phyloP scores from a whole-genome alignment of 2,797 vertebrate species.

The Ctenopoma multispine region DNA sequence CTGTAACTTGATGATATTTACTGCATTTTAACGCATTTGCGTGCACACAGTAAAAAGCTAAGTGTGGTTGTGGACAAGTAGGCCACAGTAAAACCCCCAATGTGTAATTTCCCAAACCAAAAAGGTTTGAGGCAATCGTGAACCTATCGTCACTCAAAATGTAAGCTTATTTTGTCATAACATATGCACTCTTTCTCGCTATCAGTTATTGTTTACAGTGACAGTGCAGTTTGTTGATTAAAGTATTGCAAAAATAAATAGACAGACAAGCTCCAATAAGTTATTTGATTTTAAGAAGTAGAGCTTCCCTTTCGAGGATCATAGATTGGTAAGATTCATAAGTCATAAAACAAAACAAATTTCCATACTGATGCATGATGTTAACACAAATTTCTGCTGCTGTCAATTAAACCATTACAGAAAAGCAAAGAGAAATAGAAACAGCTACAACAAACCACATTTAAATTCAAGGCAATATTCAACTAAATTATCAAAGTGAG shows the following conservation, averaged over 20 bases:
- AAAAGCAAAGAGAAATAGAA: too few species aligned
- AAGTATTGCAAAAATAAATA: too few species aligned
- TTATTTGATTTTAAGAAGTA: background rate
- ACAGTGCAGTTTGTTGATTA: too few species aligned
- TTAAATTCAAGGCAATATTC: background rate
- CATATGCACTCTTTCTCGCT: too few species aligned
- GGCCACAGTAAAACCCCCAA: background rate
- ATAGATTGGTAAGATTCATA: background rate
- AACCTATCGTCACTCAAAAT: background rate
- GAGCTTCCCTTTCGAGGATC: background rate
- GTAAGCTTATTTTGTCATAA: too few species aligned
- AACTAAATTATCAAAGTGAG: background rate
- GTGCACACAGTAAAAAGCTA: background rate
- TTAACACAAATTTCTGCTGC: too few species aligned
- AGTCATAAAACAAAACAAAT: background rate
- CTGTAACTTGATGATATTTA: background rate
- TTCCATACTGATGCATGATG: too few species aligned
- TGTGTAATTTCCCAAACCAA: background rate
- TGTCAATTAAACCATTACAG: too few species aligned
- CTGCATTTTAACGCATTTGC: background rate
- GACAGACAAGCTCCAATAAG: background rate
- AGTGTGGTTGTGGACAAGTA: background rate
- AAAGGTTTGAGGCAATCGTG: background rate
- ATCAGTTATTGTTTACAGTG: too few species aligned
- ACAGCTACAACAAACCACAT: too few species aligned